Conservation (phyloP, 1,140 invertebrate genomes). For the Drosophila punjabiensis region DNA sequence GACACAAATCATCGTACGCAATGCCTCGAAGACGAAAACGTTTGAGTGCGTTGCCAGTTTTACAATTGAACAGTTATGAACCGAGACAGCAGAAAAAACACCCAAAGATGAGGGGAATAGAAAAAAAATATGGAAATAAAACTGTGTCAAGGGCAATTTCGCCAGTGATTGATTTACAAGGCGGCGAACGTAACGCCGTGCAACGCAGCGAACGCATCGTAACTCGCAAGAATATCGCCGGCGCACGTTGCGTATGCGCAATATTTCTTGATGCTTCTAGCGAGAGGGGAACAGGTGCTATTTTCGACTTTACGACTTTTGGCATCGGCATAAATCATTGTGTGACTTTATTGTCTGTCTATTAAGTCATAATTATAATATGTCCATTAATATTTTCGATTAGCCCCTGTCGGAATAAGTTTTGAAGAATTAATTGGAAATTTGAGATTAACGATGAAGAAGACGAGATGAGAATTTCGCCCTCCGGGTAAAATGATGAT, state of each 20-base stretch:
- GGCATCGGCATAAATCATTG: slow-evolving; percentile 40
- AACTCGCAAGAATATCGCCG: slow-evolving; percentile 6
- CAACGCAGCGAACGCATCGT: slow-evolving; percentile 8
- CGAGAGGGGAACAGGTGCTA: slow-evolving; percentile 26
- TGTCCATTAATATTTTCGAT: slow-evolving; percentile 71
- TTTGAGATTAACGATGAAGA: slow-evolving; percentile 55
- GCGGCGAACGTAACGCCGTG: slow-evolving; percentile 30
- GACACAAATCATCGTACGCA: slow-evolving; percentile 79
- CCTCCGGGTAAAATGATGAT: slow-evolving; percentile 25
- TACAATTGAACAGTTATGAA: slow-evolving; percentile 41
- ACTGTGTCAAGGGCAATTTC: slow-evolving; percentile 79
- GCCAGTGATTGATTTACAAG: slow-evolving; percentile 78
- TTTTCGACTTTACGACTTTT: slow-evolving; percentile 5
- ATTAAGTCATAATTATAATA: slow-evolving; percentile 82
- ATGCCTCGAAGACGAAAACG: slow-evolving; percentile 49
- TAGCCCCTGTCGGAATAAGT: slow-evolving; percentile 60
- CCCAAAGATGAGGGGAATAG: slow-evolving; percentile 25
- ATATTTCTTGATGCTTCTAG: slow-evolving; percentile 22
- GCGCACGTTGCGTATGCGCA: slow-evolving; percentile 69
- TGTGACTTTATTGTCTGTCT: slow-evolving; percentile 52
- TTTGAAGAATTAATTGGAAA: slow-evolving; percentile 63
- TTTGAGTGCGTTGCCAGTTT: slow-evolving; percentile 63
- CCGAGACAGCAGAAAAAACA: slow-evolving; percentile 35
- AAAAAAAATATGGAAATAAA: slow-evolving; percentile 32
- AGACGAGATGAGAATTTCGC: slow-evolving; percentile 21